phyloP scores from a whole-genome alignment of 2,113 vertebrate species.

The Chrysochloris asiatica region DNA sequence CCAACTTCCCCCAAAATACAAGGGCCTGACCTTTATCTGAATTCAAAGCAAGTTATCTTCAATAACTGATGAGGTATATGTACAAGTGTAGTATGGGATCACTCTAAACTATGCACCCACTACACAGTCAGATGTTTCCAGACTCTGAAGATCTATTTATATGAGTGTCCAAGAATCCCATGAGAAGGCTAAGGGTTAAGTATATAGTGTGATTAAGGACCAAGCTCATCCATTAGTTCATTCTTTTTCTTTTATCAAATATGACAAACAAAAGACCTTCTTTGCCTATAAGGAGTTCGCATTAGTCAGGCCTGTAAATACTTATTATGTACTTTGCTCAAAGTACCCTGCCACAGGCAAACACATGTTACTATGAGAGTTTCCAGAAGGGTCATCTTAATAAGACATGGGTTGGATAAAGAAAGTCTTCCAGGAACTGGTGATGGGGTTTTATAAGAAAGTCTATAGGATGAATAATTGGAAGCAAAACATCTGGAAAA shows the following conservation, averaged over 20 bases:
- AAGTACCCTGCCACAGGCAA: not conserved
- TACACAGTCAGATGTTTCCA: not conserved
- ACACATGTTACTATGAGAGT: not conserved
- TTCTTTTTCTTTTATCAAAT: conserved; percentile 9
- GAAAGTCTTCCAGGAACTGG: not conserved
- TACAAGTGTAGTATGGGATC: no score
- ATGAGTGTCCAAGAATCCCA: not conserved
- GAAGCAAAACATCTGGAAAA: not conserved
- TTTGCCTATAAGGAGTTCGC: not conserved
- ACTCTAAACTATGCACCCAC: not conserved
- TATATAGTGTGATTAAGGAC: not conserved
- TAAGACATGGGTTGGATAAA: not conserved
- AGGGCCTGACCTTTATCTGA: not conserved
- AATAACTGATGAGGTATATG: no score
- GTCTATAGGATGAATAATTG: not conserved
- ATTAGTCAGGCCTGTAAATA: conserved; percentile 12
- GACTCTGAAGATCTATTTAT: not conserved
- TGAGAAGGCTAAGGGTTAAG: not conserved
- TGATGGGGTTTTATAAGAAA: not conserved
- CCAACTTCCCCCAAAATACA: not conserved
- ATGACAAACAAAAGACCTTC: not conserved
- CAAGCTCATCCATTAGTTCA: not conserved
- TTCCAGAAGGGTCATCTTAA: not conserved
- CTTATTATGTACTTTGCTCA: not conserved
- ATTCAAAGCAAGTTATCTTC: not conserved